Base-by-base conservation (phyloP, 2,888 invertebrate species). In the Fabriciana adippe region DNA sequence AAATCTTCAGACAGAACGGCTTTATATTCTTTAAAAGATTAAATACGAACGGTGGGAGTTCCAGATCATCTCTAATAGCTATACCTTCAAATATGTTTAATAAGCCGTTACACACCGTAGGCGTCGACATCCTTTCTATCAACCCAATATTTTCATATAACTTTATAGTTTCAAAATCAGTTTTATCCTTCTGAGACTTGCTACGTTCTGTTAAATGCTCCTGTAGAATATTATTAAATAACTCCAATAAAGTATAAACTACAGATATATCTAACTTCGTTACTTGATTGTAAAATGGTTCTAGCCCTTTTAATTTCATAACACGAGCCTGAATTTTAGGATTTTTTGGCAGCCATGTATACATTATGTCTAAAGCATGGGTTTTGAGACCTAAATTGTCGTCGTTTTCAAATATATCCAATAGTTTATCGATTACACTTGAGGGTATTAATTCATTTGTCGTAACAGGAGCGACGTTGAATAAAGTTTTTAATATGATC, bases 301-400 rank as follows among this genome's bases (percentile, higher is more conserved):
- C 83, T 0, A 92, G 66, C 0, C 91, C 90, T 77, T 84, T 88
- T 1, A 82, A 41, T 72, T 86, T 87, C 86, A 91, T 89, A 0
- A 91, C 82, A 21, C 86, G 77, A 0, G 84, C 80, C 76, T 92
- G 92, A 0, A 86, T 74, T 53, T 74, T 79, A 0, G 90, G 89
- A 45, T 87, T 89, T 0, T 80, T 80, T 2, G 89, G 90, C 15
- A 92, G 70, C 91, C 89, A 91, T 16, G 74, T 41, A 41, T 75
- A 69, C 2, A 92, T 66, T 0, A 91, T 76, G 53, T 90, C 87
- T 48, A 91, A 64, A 0, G 81, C 80, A 18, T 82, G 79, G 0
- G 82, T 80, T 74, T 90, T 91, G 1, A 87, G 57, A 11, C 76
- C 81, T 14, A 85, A 66, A 68, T 83, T 83, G 0, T 80, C 70